Evolutionary conservation across 2,113 vertebrate species (phyloP), one percentile per base, ranked within the genome.

Genomic region (Crocuta crocuta): DNA sequence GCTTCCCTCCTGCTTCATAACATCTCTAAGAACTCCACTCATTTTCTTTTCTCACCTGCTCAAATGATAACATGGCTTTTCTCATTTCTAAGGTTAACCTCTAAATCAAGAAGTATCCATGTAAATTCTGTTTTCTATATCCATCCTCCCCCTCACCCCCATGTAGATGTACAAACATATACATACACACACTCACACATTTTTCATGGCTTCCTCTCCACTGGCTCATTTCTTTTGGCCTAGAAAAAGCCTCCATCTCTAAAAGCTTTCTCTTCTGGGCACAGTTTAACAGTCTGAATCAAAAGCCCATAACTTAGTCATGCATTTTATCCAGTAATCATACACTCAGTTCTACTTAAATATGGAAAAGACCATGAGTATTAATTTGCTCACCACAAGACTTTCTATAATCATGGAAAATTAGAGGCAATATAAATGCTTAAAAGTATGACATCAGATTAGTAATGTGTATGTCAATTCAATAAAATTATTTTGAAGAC

Each of bases 391-490:
- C 33, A 68, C 45, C 13, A 24, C 65, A 26, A 73, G n/a, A 4
- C 63, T 79, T 0, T 70, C n/a, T 86, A 4, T 76, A 45, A 71
- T 83, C 45, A 73, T 76, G 9, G 39, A 82, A 19, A 81, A 86
- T 90, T 76, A 68, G 84, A 89, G 86, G 48, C 71, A 45, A 63
- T 50, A 31, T 71, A 89, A 84, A 48, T 93, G 12, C 91, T 93
- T 81, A 50, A 23, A 94, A 83, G 8, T 79, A 89, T 19, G 58
- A 53, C 21, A 80, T 58, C 50, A 88, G 76, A 78, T 43, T 28
- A 83, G 50, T 88, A 79, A 79, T 28, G 83, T 78, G 26, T 70
- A 71, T 55, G 61, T 83, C 78, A 31, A 13, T 78, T 88, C 93
- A 92, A 2, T 53, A 78, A 92, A 89, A 71, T 74, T 31, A 45